Evolutionary conservation across 2,888 invertebrate genomes (phyloP).

Genomic region (Ichneumoninae sp.): DNA sequence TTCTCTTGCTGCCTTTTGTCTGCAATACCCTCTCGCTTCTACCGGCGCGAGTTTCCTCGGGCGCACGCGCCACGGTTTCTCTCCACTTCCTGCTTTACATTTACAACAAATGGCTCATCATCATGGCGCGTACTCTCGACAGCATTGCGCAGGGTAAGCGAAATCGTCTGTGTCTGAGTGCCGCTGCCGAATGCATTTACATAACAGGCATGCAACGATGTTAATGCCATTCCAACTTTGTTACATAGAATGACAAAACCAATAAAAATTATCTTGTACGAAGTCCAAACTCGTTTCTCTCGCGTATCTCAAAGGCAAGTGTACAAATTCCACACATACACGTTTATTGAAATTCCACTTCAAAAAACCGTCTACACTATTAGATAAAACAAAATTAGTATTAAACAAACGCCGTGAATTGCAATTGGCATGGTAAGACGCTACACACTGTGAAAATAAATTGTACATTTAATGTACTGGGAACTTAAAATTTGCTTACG

Average conservation of each 20-base stretch:
- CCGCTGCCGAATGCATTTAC: slow-evolving; percentile 18
- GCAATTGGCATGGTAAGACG: background rate
- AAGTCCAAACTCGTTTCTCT: background rate
- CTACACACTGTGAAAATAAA: too few species aligned
- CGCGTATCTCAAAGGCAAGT: background rate
- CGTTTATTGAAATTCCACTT: background rate
- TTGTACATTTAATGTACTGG: too few species aligned
- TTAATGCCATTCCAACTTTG: background rate
- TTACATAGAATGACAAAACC: slow-evolving; percentile 4
- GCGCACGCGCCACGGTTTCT: slow-evolving; percentile 49
- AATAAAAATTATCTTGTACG: background rate
- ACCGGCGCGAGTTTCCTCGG: slow-evolving; percentile 13
- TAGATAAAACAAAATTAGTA: background rate
- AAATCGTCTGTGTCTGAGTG: background rate
- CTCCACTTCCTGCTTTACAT: slow-evolving; percentile 51
- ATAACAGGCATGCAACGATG: background rate
- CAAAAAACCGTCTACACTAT: background rate
- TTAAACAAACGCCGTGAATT: background rate
- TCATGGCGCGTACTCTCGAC: slow-evolving; percentile 6
- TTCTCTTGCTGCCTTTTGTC: slow-evolving; percentile 4
- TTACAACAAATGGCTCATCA: slow-evolving; percentile 54
- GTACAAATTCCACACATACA: background rate
- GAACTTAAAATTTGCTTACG: too few species aligned
- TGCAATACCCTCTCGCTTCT: slow-evolving; percentile 31
- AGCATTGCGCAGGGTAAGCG: background rate